Evolutionary conservation across 2,797 vertebrate genomes (phyloP).

Genomic region (Austrolebias charrua): DNA sequence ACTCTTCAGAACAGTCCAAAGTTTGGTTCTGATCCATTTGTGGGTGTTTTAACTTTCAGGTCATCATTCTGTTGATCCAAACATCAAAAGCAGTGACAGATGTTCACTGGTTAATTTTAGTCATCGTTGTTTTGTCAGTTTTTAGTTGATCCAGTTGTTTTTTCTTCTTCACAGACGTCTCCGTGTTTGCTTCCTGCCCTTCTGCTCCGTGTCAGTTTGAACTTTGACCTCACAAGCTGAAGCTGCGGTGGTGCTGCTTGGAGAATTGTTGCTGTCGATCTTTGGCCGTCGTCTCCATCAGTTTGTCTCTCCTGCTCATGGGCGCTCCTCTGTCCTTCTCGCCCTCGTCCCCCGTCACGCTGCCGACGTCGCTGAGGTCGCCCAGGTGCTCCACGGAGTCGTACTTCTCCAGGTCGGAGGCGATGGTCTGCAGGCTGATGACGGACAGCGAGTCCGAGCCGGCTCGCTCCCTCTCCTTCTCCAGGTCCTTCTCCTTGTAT

Average conservation of each 20-base stretch:
- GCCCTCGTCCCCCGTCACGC: constrained; percentile 68
- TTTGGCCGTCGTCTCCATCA: constrained; percentile 42
- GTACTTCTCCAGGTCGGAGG: constrained; percentile 91
- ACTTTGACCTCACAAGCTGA: constrained; percentile 75
- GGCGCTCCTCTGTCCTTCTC: constrained; percentile 51
- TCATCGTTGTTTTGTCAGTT: too few relatives aligned
- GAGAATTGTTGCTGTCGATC: constrained; percentile 73
- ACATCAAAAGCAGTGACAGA: too few relatives aligned
- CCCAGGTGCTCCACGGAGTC: constrained; percentile 91
- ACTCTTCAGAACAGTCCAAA: too few relatives aligned
- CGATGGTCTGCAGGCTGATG: constrained; percentile 91
- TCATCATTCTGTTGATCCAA: too few relatives aligned
- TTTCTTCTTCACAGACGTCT: too few relatives aligned
- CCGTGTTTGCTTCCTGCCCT: too few relatives aligned
- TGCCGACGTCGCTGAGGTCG: constrained; percentile 82
- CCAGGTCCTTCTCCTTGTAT: constrained; percentile 67
- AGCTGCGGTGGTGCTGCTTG: constrained; percentile 81
- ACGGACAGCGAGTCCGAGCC: constrained; percentile 86
- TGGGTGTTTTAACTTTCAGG: too few relatives aligned
- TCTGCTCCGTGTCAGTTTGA: neutral
- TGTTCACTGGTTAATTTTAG: too few relatives aligned
- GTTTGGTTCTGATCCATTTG: too few relatives aligned
- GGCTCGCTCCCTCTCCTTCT: constrained; percentile 67
- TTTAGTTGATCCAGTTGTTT: too few relatives aligned
- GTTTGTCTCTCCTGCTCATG: constrained; percentile 47